Percentiles rank a stretch among this genome's conserved stretches.
These are phyloP conservation scores for Pocota personata DNA, from an alignment of 2,888 invertebrate species.

Conservation along the genomic window DNA sequence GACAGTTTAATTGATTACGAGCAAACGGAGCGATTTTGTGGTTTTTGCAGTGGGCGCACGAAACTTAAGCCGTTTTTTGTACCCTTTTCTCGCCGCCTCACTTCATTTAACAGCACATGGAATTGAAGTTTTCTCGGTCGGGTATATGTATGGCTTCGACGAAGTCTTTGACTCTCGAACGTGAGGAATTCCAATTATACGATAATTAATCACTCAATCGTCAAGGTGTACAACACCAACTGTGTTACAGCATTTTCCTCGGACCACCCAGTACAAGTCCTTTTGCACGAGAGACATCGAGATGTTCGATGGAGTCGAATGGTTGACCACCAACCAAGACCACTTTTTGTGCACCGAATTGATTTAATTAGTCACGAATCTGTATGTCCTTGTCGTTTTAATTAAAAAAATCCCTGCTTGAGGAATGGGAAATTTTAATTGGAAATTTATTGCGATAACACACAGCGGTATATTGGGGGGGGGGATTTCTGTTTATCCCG, in stretches of 20 bases:
- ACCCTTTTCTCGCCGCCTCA: conserved; percentile 13
- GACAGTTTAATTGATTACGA: conserved; percentile 73
- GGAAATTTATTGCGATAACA: conserved; percentile 70
- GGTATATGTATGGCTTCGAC: conserved; percentile 6
- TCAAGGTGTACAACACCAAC: conserved; percentile 45
- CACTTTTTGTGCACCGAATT: conserved; percentile 48
- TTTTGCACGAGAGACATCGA: conserved; percentile 22
- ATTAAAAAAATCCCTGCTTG: conserved; percentile 67
- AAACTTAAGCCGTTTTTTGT: conserved; percentile 46
- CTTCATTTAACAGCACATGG: conserved; percentile 55
- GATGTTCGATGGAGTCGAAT: conserved; percentile 12
- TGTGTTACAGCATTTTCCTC: conserved; percentile 22
- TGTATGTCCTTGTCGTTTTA: conserved; percentile 72
- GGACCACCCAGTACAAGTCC: conserved; percentile 10
- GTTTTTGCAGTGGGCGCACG: conserved; percentile 36
- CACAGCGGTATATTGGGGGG: not conserved
- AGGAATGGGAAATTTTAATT: conserved; percentile 65
- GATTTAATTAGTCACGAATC: conserved; percentile 73
- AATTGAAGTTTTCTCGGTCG: conserved; percentile 4
- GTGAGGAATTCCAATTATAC: conserved; percentile 69
- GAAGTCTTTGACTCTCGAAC: conserved; percentile 52
- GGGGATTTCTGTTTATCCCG: conserved; percentile 4
- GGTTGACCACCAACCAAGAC: conserved; percentile 51
- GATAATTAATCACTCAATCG: conserved; percentile 69
- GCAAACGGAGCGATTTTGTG: conserved; percentile 53